Evolutionary conservation across 2,113 vertebrate genomes (phyloP).

Genomic region (Ciconia stormi): DNA sequence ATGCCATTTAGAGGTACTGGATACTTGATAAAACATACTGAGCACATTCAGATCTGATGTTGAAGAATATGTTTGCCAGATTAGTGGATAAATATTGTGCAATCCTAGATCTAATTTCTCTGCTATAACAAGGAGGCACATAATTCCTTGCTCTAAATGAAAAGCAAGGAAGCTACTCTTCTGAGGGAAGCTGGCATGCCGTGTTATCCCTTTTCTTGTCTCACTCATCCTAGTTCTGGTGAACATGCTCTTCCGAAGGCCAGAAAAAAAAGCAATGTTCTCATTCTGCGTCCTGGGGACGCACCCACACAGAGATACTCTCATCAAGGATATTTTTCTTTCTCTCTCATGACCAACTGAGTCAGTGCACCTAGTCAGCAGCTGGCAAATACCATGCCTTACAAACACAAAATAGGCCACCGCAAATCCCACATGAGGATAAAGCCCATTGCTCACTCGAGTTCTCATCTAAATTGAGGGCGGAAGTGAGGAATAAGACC

Average conservation of each 20-base stretch:
- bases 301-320: not conserved
- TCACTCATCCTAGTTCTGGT: not conserved
- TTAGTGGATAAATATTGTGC: not conserved
- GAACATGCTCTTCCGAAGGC: not conserved
- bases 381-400: not conserved
- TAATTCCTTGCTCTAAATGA: not conserved
- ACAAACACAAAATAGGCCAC: not conserved
- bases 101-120: not conserved
- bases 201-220: not conserved
- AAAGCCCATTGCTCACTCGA: not conserved
- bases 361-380: conserved; percentile 20
- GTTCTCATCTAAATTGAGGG: not conserved
- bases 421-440: not conserved
- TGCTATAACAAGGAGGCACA: not conserved
- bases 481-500: not conserved
- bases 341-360: conserved; percentile 12
- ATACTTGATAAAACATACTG: not conserved
- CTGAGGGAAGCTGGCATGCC: not conserved
- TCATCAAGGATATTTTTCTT: conserved; percentile 3
- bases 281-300: not conserved
- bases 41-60: not conserved
- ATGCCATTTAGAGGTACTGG: not conserved
- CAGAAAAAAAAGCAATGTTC: not conserved
- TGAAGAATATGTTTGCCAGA: not conserved
- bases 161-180: not conserved